phyloP scores from a whole-genome alignment of 2,113 vertebrate species.

The Holacanthus passer region DNA sequence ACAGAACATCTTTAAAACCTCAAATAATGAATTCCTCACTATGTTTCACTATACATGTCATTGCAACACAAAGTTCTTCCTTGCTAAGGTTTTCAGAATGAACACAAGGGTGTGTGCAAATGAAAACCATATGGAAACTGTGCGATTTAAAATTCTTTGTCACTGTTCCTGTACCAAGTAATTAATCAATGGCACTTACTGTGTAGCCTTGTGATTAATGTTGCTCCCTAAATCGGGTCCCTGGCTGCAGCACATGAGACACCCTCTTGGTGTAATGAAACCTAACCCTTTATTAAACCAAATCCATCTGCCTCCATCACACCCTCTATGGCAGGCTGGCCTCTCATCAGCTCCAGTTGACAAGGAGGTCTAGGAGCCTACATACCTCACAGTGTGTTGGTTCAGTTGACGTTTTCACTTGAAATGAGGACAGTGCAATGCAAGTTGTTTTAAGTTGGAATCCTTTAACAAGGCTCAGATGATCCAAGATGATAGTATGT shows the following conservation, averaged over 20 bases:
- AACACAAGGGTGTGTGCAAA: background rate
- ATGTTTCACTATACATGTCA: background rate
- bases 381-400: background rate
- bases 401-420: background rate
- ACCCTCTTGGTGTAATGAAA: slow-evolving; percentile 54
- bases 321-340: slow-evolving; percentile 22
- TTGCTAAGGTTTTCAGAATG: background rate
- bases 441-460: background rate
- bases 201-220: slow-evolving; percentile 55
- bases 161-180: slow-evolving; percentile 6
- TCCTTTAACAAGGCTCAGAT: background rate
- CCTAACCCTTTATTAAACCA: slow-evolving; percentile 62
- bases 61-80: background rate
- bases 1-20: slow-evolving; percentile 5
- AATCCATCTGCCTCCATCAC: slow-evolving; percentile 58
- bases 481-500: background rate
- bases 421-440: background rate
- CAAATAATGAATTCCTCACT: background rate
- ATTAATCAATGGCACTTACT: slow-evolving; percentile 49
- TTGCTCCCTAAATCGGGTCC: slow-evolving; percentile 35
- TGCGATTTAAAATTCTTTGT: slow-evolving; percentile 18
- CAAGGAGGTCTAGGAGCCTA: background rate
- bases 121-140: background rate
- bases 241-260: slow-evolving; percentile 36
- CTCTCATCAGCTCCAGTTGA: slow-evolving; percentile 8